Evolutionary conservation across 1,140 invertebrate species (phyloP).

Genomic region (Chironomus striatipennis): DNA sequence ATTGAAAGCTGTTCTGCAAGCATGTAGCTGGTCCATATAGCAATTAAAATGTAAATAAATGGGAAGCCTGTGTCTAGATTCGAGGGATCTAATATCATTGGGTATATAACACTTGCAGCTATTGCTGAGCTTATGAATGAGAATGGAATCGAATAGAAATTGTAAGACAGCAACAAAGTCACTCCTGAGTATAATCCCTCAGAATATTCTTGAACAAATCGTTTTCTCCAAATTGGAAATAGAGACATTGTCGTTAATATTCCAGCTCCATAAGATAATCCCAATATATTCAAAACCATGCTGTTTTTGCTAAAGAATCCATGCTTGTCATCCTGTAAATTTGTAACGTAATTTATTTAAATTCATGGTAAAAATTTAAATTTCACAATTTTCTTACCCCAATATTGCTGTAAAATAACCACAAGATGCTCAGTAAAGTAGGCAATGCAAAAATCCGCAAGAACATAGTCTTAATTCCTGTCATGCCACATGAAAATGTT

Average conservation of each 20-base stretch:
- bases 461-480: conserved; percentile 62
- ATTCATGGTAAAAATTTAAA: not conserved
- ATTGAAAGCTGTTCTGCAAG: conserved; percentile 78
- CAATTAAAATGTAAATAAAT: conserved; percentile 48
- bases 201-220: conserved; percentile 82
- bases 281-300: conserved; percentile 71
- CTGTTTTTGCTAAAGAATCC: conserved; percentile 69
- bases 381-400: conserved; percentile 40
- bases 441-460: conserved; percentile 67
- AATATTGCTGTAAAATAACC: conserved; percentile 68
- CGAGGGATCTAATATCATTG: conserved; percentile 41
- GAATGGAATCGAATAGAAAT: conserved; percentile 68
- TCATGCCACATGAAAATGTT: conserved; percentile 65
- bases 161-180: conserved; percentile 70
- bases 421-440: conserved; percentile 65
- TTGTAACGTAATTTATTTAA: conserved; percentile 21
- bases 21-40: conserved; percentile 69
- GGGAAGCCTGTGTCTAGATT: conserved; percentile 32
- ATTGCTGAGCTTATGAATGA: conserved; percentile 60
- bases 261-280: conserved; percentile 66
- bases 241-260: conserved; percentile 57
- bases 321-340: conserved; percentile 53
- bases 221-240: conserved; percentile 76
- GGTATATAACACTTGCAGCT: conserved; percentile 60
- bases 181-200: conserved; percentile 81